Conservation (phyloP, 2,797 vertebrate genomes). For the Amblyraja radiata region DNA sequence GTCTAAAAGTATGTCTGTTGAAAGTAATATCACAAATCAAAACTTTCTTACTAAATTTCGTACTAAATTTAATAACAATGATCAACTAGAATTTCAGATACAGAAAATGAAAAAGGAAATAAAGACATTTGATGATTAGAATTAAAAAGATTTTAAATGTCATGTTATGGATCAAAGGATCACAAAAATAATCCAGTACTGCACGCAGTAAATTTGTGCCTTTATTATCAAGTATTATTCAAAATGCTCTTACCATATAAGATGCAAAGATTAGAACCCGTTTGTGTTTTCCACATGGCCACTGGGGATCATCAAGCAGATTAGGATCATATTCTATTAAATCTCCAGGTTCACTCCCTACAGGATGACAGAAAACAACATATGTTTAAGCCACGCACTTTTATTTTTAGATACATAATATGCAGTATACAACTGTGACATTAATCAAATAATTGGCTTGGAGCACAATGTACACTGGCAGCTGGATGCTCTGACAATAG, state of each 20-base stretch:
- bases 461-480: not conserved
- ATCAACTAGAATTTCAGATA: not conserved
- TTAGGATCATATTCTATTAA: constrained; percentile 81
- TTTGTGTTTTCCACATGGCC: constrained; percentile 96
- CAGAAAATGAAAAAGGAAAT: not conserved
- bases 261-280: constrained; percentile 93
- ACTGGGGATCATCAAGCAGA: constrained; percentile 90
- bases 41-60: not conserved
- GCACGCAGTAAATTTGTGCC: not conserved
- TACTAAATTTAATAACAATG: not conserved
- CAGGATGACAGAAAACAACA: constrained; percentile 28
- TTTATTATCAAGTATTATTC: not conserved
- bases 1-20: too few relatives aligned
- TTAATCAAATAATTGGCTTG: not conserved
- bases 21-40: not conserved
- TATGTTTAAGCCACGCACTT: not conserved
- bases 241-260: constrained; percentile 75
- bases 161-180: not conserved
- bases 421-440: not conserved
- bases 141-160: not conserved
- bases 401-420: not conserved
- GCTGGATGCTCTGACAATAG: not conserved
- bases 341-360: constrained; percentile 70
- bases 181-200: not conserved
- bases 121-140: not conserved